Base-by-base conservation (phyloP, 2,888 invertebrate species). In the Geophilus truncorum region DNA sequence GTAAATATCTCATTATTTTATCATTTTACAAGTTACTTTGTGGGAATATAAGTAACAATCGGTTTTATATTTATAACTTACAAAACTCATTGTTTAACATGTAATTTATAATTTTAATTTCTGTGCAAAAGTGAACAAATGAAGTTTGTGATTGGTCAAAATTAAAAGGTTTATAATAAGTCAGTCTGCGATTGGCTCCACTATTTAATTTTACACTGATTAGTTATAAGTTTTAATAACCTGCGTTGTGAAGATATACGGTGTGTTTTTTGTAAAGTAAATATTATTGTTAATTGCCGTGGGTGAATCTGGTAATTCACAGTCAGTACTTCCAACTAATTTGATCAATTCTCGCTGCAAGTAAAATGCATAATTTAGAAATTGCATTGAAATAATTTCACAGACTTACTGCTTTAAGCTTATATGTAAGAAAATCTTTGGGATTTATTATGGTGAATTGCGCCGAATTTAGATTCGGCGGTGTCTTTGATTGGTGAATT, bases 331-430 rank as follows among this genome's bases (percentile, higher is more conserved):
- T 23, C 80, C 80, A 7, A 15, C 34, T 18, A 80, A 75, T 62
- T 75, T 62, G 6, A 80, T 34, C 32, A 80, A 34, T 32, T 80
- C 80, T 75, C 80, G 4, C 80, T 80, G n/a, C 12, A 7, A 36
- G 6, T 5, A 25, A 45, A n/a, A 34, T 12, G 4, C 4, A 10
- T 12, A 4, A 28, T 4, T 32, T 32, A 32, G 21, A 78, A 34
- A 40, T 1, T 10, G 21, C 9, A 34, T 6, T 5, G 5, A 6
- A 34, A 12, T 28, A 76, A 76, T 6, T n/a, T 75, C 4, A n/a
- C n/a, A 18, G 3, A 18, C 80, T 80, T 80, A 80, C 80, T 4
- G 80, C 62, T 70, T 40, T 80, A 5, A 80, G n/a, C 32, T 80
- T 80, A 7, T 75, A 10, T 23, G 34, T 28, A 4, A 80, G 18